phyloP scores from a whole-genome alignment of 1,140 invertebrate species.

The Drosophila simulans region DNA sequence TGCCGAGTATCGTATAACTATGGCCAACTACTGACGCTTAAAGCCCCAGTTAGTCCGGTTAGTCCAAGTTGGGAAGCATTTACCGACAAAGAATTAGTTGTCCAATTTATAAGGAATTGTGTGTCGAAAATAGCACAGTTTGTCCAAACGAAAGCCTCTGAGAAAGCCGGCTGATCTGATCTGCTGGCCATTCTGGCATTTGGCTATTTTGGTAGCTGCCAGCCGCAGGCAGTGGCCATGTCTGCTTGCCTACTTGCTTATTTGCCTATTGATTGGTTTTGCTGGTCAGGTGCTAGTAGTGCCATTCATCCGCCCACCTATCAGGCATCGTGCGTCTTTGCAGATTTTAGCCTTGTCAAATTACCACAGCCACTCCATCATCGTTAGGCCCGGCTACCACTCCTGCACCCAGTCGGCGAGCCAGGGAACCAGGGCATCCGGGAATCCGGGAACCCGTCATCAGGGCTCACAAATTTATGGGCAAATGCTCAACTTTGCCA shows the following conservation, averaged over 20 bases:
- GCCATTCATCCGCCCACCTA: conserved; percentile 16
- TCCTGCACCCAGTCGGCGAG: conserved; percentile 4
- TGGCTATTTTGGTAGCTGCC: conserved; percentile 38
- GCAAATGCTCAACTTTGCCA: conserved; percentile 73
- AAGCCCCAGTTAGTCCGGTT: conserved; percentile 28
- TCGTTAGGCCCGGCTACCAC: conserved; percentile 49
- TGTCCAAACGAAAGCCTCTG: conserved; percentile 14
- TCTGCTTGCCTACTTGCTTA: conserved; percentile 18
- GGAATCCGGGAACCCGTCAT: conserved; percentile 22
- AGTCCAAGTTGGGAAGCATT: conserved; percentile 18
- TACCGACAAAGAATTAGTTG: conserved; percentile 27
- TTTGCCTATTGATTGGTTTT: conserved; percentile 59
- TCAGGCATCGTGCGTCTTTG: conserved; percentile 13
- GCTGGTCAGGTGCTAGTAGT: conserved; percentile 41
- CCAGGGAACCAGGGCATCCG: neutral
- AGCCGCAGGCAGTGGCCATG: conserved; percentile 28
- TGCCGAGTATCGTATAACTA: conserved; percentile 36
- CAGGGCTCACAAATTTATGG: conserved; percentile 70
- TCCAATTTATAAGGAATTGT: conserved; percentile 33
- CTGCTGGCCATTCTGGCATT: neutral
- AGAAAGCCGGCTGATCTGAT: conserved; percentile 5
- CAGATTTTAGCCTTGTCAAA: conserved; percentile 69
- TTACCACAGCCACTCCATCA: conserved; percentile 78
- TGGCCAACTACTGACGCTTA: conserved; percentile 46
- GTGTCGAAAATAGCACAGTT: conserved; percentile 36